Conservation (phyloP, 2,113 vertebrate species). For the Ploceus nigricollis region DNA sequence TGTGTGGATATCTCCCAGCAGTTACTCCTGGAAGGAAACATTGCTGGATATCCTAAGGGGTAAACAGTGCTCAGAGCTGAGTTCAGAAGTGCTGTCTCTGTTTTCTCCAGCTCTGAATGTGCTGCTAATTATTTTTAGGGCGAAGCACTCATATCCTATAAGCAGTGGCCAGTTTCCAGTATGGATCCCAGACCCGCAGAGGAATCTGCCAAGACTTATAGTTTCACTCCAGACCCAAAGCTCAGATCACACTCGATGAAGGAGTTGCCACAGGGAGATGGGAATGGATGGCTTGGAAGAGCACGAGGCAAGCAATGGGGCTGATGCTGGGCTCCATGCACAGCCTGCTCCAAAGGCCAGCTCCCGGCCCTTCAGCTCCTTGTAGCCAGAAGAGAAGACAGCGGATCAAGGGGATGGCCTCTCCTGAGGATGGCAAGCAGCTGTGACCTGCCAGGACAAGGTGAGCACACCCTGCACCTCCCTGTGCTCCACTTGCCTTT, state of each 20-base stretch:
- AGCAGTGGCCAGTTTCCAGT: not conserved
- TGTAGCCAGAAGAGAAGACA: not conserved
- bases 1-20: conserved; percentile 29
- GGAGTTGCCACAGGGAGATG: not conserved
- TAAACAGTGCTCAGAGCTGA: not conserved
- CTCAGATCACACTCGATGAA: not conserved
- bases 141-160: not conserved
- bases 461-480: not conserved
- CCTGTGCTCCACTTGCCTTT: not conserved
- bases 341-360: not conserved
- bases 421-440: not conserved
- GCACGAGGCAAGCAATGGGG: fast-evolving
- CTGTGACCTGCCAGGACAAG: not conserved
- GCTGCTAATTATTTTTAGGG: not conserved
- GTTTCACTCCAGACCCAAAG: not conserved
- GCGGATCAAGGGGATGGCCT: not conserved
- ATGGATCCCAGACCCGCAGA: not conserved
- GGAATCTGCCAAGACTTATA: not conserved
- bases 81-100: not conserved
- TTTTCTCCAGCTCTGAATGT: not conserved
- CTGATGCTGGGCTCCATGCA: not conserved
- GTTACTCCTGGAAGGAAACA: conserved; percentile 31
- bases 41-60: conserved; percentile 23
- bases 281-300: not conserved
- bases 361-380: not conserved